Percentiles rank a stretch among this genome's conserved stretches.
These are phyloP conservation scores for Nasua narica DNA, from an alignment of 2,797 vertebrate species.

Conservation along the genomic window DNA sequence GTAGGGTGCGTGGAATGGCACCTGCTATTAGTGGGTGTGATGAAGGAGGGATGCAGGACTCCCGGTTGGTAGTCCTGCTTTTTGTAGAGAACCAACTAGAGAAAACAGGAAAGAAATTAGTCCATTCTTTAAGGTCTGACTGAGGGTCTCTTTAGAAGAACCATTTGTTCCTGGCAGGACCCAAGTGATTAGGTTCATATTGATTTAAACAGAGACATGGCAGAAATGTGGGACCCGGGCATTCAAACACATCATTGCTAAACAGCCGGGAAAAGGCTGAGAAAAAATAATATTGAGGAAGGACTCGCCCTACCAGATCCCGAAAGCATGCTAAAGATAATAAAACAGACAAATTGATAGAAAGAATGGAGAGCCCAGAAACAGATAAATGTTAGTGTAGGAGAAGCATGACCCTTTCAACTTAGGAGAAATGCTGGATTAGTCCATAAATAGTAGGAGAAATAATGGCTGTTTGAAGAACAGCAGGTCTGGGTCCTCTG, in stretches of 20 bases:
- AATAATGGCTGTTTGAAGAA: background rate
- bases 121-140: background rate
- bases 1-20: conserved; percentile 79
- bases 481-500: background rate
- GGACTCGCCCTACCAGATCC: background rate
- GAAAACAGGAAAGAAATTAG: background rate
- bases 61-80: background rate
- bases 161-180: background rate
- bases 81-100: background rate
- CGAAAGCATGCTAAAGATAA: background rate
- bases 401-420: background rate
- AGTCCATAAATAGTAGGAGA: background rate
- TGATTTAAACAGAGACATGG: background rate
- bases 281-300: background rate
- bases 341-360: background rate
- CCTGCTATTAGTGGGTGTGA: background rate
- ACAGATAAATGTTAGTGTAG: background rate
- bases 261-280: background rate
- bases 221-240: background rate
- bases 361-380: background rate
- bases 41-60: background rate
- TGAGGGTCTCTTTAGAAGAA: background rate
- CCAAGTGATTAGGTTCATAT: background rate
- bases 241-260: background rate
- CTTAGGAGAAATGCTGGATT: background rate